Percentiles rank a stretch among this genome's conserved stretches.
These are phyloP conservation scores for Sylvia borin DNA, from an alignment of 2,797 vertebrate genomes.

Conservation along the genomic window DNA sequence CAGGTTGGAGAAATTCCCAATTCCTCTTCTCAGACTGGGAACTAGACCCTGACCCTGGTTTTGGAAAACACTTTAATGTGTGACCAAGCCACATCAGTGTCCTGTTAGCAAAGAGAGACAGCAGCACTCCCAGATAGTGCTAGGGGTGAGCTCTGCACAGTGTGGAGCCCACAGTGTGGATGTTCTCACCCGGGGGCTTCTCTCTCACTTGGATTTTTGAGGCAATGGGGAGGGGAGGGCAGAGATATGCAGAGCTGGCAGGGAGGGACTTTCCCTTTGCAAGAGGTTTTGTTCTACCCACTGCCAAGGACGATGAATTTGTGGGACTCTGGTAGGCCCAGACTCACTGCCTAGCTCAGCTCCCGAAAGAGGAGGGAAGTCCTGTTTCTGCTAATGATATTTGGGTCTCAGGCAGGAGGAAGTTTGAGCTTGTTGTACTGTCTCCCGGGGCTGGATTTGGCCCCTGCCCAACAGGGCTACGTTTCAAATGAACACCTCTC, in stretches of 20 bases:
- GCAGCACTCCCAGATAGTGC: neutral
- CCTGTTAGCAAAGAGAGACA: neutral
- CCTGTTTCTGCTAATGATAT: neutral
- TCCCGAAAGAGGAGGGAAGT: neutral
- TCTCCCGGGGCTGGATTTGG: neutral
- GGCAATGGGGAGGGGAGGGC: neutral
- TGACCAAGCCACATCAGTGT: rapidly evolving
- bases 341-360: neutral
- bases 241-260: neutral
- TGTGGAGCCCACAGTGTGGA: neutral
- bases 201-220: neutral
- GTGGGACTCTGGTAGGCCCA: neutral
- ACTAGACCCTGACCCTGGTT: neutral
- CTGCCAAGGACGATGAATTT: neutral
- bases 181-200: rapidly evolving
- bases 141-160: neutral
- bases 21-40: neutral
- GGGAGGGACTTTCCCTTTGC: neutral
- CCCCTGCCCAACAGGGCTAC: neutral
- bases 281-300: neutral
- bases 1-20: neutral
- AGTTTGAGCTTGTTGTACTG: neutral
- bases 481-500: neutral
- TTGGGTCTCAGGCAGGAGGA: neutral
- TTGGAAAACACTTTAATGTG: neutral